A percentile compares a stretch with the other conserved stretches of the same genome.
Evolutionary conservation across 2,888 invertebrate species (phyloP).

Genomic region (Limnephilus lunatus): DNA sequence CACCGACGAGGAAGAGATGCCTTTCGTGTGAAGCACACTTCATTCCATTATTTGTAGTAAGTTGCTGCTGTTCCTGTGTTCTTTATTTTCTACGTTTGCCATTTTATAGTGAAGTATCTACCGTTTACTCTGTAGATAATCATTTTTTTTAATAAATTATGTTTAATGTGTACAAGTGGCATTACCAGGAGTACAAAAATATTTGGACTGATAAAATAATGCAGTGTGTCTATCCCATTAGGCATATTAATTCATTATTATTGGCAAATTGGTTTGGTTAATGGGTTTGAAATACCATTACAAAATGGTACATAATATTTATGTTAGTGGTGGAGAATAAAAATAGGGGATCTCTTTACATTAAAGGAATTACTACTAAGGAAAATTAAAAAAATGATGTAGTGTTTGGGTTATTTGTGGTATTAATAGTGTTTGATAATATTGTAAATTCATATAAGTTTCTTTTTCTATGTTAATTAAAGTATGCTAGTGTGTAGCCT

Average conservation of each 20-base stretch:
- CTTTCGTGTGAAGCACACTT: slow-evolving; percentile 57
- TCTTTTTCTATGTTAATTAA: neutral
- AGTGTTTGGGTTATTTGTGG: neutral
- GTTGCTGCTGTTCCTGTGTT: neutral
- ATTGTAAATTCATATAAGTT: neutral
- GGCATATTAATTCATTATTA: neutral
- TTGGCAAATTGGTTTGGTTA: neutral
- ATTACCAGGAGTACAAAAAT: neutral
- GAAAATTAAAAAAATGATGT: neutral
- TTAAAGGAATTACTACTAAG: neutral
- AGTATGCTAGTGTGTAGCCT: neutral
- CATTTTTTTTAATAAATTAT: no score
- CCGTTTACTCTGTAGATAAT: neutral
- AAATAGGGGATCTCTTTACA: neutral
- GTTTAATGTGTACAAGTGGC: neutral
- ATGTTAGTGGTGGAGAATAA: neutral
- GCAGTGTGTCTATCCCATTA: neutral
- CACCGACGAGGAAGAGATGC: slow-evolving; percentile 59
- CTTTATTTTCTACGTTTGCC: neutral
- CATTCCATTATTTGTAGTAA: slow-evolving; percentile 16
- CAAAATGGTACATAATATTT: neutral
- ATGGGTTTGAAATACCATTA: neutral
- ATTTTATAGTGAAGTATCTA: neutral
- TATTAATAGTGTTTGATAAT: neutral
- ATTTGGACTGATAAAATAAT: neutral